These are phyloP conservation scores for Leptinotarsa rubiginosa DNA, from an alignment of 2,888 invertebrate species.

Conservation along the genomic window DNA sequence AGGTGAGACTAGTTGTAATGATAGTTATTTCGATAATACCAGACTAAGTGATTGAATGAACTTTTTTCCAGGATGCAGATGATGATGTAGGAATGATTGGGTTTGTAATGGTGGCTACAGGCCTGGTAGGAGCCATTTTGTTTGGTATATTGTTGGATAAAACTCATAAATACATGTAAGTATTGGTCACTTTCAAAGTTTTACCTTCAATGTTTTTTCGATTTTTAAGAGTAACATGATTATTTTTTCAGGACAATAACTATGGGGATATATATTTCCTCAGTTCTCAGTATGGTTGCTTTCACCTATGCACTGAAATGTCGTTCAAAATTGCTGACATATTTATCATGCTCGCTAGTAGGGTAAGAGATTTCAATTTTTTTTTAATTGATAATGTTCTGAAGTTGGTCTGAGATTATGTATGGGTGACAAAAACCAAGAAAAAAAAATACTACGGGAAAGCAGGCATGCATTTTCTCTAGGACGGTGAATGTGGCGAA, in stretches of 20 bases:
- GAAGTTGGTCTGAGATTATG: no score
- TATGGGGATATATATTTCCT: constrained; percentile 39
- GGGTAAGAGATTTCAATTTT: constrained; percentile 36
- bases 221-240: neutral
- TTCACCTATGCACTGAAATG: constrained; percentile 45
- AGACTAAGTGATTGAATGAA: neutral
- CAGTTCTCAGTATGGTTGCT: constrained; percentile 34
- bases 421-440: no score
- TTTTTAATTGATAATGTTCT: neutral
- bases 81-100: constrained; percentile 90
- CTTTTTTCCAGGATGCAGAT: constrained; percentile 68
- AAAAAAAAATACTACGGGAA: no score
- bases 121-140: constrained; percentile 89
- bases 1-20: constrained; percentile 67
- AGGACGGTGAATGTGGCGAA: no score
- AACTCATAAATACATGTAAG: constrained; percentile 89
- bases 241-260: constrained; percentile 39
- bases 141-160: constrained; percentile 90
- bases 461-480: no score
- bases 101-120: constrained; percentile 86
- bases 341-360: constrained; percentile 40
- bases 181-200: no score
- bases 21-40: neutral
- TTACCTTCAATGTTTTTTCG: neutral
- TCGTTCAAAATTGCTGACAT: constrained; percentile 38